Evolutionary conservation across 2,888 invertebrate genomes (phyloP).

Genomic region (Spisula solida): DNA sequence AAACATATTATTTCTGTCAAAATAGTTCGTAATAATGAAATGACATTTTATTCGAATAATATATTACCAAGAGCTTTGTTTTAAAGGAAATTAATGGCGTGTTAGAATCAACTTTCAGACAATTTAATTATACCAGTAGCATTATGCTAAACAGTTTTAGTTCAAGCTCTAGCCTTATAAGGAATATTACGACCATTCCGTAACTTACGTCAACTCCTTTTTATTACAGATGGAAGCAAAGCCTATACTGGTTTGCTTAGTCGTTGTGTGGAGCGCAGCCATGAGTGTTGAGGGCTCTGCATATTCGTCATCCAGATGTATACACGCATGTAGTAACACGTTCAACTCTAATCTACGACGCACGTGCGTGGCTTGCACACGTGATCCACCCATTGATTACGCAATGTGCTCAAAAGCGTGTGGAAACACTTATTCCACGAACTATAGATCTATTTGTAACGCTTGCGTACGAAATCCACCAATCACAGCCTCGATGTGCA

Average conservation of each 20-base stretch:
- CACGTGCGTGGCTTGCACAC: constrained; percentile 26
- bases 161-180: no score
- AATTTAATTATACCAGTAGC: no score
- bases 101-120: no score
- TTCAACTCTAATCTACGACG: constrained; percentile 34
- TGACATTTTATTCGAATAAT: no score
- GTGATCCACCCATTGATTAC: background rate
- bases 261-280: background rate
- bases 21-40: no score
- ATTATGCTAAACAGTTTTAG: no score
- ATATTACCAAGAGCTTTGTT: no score
- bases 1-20: no score
- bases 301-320: constrained; percentile 31
- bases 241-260: background rate
- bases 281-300: background rate
- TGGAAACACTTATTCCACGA: constrained; percentile 34
- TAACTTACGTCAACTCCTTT: background rate
- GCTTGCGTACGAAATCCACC: constrained; percentile 28
- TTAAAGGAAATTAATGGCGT: no score
- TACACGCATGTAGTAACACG: constrained; percentile 36
- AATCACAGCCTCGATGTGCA: constrained; percentile 34
- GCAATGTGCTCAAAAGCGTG: constrained; percentile 46
- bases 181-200: no score
- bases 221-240: background rate
- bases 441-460: constrained; percentile 28